Evolutionary conservation across 1,140 invertebrate genomes (phyloP), one percentile per base, ranked within the genome.

Genomic region (Eupristina koningsbergeri): DNA sequence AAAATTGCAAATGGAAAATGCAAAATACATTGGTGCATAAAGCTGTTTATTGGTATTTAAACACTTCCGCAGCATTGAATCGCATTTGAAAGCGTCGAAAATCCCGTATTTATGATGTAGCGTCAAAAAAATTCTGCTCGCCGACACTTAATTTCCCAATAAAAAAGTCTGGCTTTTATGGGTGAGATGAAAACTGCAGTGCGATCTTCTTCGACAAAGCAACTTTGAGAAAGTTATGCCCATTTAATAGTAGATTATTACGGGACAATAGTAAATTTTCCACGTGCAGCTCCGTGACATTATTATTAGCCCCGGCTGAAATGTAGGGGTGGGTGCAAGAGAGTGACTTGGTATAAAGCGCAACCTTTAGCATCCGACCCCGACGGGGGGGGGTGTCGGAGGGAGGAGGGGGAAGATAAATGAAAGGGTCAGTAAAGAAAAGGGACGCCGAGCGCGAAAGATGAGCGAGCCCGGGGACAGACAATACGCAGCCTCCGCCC

Each of bases 401-500:
- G n/a, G n/a, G n/a, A n/a, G n/a, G 41, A 67, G 19, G 39, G 61
- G 64, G 69, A 41, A 31, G 11, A 45, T 29, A 61, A 81, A 53
- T 50, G 69, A 45, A 50, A 39, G 47, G 64, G 29, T 36, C 26
- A 41, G 31, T 22, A 80, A 41, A 71, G 34, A 29, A 11, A 26
- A 39, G 34, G 45, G 36, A 26, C 22, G 11, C 67, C 29, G 36
- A 74, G 26, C 74, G 50, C 50, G 50, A 80, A 73, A 73, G 79
- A 80, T 69, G 79, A 80, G 47, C 69, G 36, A 34, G 67, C 41
- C 67, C 64, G 22, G n/a, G n/a, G n/a, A n/a, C 34, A 73, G 79
- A 58, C 79, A 80, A 80, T 80, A 19, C 34, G 19, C 17, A 26
- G 13, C 64, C 19, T 5, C 19, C 64, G 22, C 15, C 17, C 64